Base-by-base conservation (phyloP, 1,140 invertebrate species). In the Steinernema feltiae region DNA sequence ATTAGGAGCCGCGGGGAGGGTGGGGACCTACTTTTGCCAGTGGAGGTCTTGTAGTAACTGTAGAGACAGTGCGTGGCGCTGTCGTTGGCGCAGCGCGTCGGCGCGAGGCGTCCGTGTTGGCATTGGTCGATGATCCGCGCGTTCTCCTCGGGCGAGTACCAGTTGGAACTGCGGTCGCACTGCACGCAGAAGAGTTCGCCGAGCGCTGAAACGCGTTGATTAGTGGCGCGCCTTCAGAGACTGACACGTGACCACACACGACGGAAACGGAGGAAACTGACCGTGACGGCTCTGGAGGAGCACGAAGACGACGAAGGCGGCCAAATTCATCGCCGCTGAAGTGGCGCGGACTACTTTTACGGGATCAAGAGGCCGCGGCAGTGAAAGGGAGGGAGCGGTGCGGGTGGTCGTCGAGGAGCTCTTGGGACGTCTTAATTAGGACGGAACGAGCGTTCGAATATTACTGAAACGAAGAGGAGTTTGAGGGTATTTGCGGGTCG, bases 101-200 rank as follows among this genome's bases (percentile, higher is more conserved):
- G 74, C 15, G 78, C 32, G 48, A 82, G 76, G 30, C 71, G 35
- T 15, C 81, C 81, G 30, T 73, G 69, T 63, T 82, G 81, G 69
- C 81, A 82, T 48, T 48, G 35, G 21, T 35, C 46, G 63, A 82
- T 80, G 70, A 82, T 76, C 29, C 78, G 27, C 69, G 85, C 80
- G 72, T 81, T 85, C 21, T 82, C 81, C 24, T 84, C 81, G 7
- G 80, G 83, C 0, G 81, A 80, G 71, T 83, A 82, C 83, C 83
- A 84, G 18, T 73, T 27, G 3, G 31, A 69, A 32, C 71, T 74
- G 21, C 81, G 71, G 48, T 82, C 81, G 74, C 81, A 82, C 77
- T 82, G 81, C n/a, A 82, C 80, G 73, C 81, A 82, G 53, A 27
- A 63, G 24, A 63, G 53, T 3, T n/a, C 53, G 2, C 7, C 12